Evolutionary conservation across 2,888 invertebrate genomes (phyloP).

Genomic region (Nezara viridula): DNA sequence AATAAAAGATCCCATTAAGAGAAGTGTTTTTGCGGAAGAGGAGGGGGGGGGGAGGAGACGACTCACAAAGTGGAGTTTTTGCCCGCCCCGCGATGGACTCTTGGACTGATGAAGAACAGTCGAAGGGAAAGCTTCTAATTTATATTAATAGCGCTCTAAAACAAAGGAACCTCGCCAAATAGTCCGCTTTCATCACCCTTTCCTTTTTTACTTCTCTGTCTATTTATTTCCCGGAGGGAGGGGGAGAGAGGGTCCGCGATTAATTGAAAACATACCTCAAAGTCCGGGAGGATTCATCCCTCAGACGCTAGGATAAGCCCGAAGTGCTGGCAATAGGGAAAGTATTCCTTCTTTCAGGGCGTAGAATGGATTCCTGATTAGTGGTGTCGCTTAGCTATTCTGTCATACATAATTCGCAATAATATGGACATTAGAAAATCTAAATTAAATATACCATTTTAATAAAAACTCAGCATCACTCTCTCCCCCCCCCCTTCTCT

Average conservation of each 20-base stretch:
- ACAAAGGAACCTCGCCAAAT: conserved; percentile 17
- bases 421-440: neutral
- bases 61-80: conserved; percentile 36
- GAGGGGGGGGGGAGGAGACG: neutral
- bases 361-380: neutral
- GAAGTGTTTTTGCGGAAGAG: neutral
- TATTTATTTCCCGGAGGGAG: conserved; percentile 5
- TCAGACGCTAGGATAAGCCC: no score
- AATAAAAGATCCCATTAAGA: conserved; percentile 12
- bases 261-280: conserved; percentile 40
- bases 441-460: no score
- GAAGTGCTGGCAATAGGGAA: neutral
- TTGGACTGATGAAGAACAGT: neutral
- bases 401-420: neutral
- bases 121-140: conserved; percentile 21
- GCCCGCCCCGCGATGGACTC: neutral
- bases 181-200: conserved; percentile 12
- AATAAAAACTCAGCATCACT: no score
- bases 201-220: conserved; percentile 29
- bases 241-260: neutral
- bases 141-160: conserved; percentile 44
- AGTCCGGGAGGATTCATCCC: neutral
- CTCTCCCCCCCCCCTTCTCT: no score
- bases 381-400: neutral
- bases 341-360: neutral